Evolutionary conservation across 2,797 vertebrate genomes (phyloP).

Genomic region (Martes flavigula): DNA sequence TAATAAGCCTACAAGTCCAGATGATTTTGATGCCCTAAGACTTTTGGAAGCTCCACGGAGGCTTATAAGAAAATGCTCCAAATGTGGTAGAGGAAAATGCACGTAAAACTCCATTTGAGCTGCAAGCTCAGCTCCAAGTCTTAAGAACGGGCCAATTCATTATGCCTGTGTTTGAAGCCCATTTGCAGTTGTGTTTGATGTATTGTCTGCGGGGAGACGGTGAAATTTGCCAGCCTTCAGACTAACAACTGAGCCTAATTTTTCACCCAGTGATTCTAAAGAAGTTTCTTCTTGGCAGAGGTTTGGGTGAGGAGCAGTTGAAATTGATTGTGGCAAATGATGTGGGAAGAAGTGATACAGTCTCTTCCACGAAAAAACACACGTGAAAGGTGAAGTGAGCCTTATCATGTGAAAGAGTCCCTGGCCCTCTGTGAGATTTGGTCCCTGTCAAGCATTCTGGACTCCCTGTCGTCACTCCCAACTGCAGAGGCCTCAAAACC

Average conservation of each 20-base stretch:
- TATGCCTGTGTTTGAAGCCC: neutral
- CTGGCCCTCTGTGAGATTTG: neutral
- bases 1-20: neutral
- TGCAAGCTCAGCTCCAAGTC: neutral
- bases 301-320: neutral
- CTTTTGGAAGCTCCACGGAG: neutral
- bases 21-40: neutral
- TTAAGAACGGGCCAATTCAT: neutral
- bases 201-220: slow-evolving; percentile 7
- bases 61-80: neutral
- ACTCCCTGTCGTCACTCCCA: neutral
- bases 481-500: neutral
- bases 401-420: fast-evolving
- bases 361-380: neutral
- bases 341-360: neutral
- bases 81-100: neutral
- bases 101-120: neutral
- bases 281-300: slow-evolving; percentile 34
- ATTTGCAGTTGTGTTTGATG: slow-evolving; percentile 40
- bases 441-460: neutral
- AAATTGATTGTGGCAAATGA: neutral
- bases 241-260: slow-evolving; percentile 31
- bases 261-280: slow-evolving; percentile 21
- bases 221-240: slow-evolving; percentile 51
- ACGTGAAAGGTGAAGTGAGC: neutral